Conservation (phyloP, 2,113 vertebrate genomes). For the Centrocercus urophasianus region DNA sequence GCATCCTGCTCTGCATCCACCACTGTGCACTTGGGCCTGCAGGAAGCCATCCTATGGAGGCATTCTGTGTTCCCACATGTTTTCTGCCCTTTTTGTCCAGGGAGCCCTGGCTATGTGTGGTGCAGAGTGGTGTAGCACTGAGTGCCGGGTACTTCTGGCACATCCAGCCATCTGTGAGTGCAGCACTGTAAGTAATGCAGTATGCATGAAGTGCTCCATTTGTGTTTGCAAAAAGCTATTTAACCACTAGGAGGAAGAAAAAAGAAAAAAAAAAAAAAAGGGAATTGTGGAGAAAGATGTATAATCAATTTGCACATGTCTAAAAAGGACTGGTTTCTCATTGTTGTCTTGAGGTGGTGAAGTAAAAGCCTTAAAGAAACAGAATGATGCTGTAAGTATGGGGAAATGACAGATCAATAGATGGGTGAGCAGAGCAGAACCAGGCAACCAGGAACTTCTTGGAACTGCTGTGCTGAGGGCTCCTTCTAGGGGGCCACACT, state of each 20-base stretch:
- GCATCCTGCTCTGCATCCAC: not conserved
- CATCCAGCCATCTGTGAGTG: not conserved
- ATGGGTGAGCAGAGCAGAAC: not conserved
- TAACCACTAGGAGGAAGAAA: not conserved
- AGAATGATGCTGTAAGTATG: not conserved
- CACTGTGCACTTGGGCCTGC: not conserved
- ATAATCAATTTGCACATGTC: slow-evolving; percentile 13
- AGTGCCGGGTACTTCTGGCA: not conserved
- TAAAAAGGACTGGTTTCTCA: not conserved
- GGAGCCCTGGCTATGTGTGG: not conserved
- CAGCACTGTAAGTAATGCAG: not conserved
- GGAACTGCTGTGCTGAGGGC: not conserved
- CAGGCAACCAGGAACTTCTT: not conserved
- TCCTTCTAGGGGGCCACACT: not conserved
- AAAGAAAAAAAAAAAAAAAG: too few species aligned
- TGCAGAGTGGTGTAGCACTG: not conserved
- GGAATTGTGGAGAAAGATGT: not conserved
- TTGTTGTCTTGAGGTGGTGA: not conserved
- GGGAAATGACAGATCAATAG: not conserved
- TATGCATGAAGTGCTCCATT: slow-evolving; percentile 41
- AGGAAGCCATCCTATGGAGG: not conserved
- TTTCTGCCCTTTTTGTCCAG: not conserved
- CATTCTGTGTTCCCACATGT: not conserved
- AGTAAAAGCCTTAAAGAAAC: slow-evolving; percentile 14
- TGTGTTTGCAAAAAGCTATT: slow-evolving; percentile 24